Percentiles rank a stretch among this genome's conserved stretches.
Conservation (phyloP, 2,888 invertebrate species). For the Eupithecia insigniata region DNA sequence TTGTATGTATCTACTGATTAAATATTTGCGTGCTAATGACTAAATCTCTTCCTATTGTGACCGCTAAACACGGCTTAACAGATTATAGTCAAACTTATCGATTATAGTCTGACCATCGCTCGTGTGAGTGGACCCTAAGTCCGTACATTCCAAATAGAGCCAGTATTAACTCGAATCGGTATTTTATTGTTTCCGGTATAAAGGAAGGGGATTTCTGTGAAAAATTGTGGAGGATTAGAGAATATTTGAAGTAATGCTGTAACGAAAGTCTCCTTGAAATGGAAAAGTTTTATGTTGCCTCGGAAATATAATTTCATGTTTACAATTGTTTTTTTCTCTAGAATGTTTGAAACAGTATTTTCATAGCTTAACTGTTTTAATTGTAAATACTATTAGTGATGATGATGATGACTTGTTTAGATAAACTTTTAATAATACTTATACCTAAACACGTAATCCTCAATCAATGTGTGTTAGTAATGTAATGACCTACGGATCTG, state of each 20-base stretch:
- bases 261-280: not conserved
- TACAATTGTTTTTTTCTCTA: not conserved
- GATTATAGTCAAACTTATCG: not conserved
- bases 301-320: not conserved
- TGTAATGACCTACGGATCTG: too few species aligned
- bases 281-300: not conserved
- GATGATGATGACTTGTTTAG: too few species aligned
- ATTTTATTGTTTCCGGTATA: constrained; percentile 45
- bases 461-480: too few species aligned
- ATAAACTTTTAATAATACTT: not conserved
- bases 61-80: too few species aligned
- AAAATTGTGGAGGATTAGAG: constrained; percentile 29
- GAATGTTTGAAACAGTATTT: too few species aligned
- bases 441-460: too few species aligned
- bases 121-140: constrained; percentile 21
- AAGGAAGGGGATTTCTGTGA: constrained; percentile 38
- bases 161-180: constrained; percentile 45
- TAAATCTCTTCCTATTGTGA: too few species aligned
- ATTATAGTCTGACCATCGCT: not conserved
- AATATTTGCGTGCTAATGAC: too few species aligned
- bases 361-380: not conserved
- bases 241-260: constrained; percentile 21
- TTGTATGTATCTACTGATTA: too few species aligned
- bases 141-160: constrained; percentile 44
- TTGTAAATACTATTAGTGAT: not conserved